Evolutionary conservation across 92 coral and sea anemone species (phyloP).

Genomic region (Scolanthus callimorphus): DNA sequence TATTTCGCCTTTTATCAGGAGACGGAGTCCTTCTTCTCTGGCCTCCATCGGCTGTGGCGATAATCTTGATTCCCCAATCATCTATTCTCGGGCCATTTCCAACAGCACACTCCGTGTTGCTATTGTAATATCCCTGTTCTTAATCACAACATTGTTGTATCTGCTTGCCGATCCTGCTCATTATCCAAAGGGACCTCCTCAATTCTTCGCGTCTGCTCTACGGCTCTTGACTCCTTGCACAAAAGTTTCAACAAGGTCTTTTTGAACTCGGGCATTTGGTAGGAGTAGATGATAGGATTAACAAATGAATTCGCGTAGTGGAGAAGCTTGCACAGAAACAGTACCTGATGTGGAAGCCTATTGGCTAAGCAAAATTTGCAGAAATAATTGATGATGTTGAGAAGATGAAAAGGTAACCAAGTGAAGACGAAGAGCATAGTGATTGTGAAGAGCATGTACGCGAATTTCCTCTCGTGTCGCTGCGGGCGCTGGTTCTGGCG

Average conservation of each 20-base stretch:
- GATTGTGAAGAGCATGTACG: constrained; percentile 60
- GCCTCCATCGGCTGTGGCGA: too few species aligned
- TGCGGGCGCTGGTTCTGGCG: constrained; percentile 36
- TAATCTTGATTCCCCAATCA: too few species aligned
- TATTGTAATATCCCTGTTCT: too few species aligned
- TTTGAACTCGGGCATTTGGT: constrained; percentile 69
- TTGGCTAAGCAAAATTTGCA: constrained; percentile 31
- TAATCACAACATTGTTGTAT: too few species aligned
- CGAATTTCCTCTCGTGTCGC: constrained; percentile 44
- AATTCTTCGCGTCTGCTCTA: constrained; percentile 41
- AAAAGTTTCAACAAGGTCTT: constrained; percentile 27
- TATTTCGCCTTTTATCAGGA: too few species aligned
- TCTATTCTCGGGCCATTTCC: too few species aligned
- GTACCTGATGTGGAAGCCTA: constrained; percentile 27
- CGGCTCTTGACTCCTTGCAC: constrained; percentile 27
- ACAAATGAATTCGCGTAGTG: constrained; percentile 72
- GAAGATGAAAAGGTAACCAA: constrained; percentile 70
- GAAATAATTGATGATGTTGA: constrained; percentile 57
- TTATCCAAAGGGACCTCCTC: constrained; percentile 55
- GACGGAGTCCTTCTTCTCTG: too few species aligned
- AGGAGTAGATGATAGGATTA: constrained; percentile 59
- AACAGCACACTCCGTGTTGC: too few species aligned
- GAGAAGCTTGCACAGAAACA: constrained; percentile 64
- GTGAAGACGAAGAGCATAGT: constrained; percentile 57
- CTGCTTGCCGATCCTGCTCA: too few species aligned